These are phyloP conservation scores for Spongilla lacustris DNA, from an alignment of 37 sponge, comb jelly and placozoan species.

Conservation along the genomic window DNA sequence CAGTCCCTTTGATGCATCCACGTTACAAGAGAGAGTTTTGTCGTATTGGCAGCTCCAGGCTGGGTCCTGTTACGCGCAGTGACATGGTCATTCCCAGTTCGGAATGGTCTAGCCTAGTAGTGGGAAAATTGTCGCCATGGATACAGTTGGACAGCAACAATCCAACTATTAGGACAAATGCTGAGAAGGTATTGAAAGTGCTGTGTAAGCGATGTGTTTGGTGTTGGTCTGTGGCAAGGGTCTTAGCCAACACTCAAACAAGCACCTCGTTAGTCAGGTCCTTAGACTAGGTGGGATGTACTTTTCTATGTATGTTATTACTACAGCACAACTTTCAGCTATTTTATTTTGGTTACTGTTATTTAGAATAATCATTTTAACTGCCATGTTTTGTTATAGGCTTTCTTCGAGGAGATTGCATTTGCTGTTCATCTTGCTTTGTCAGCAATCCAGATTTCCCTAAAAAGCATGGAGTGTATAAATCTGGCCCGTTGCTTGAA, in stretches of 20 bases:
- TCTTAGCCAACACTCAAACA: too few species aligned
- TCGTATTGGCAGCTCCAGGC: not conserved
- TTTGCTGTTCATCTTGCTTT: slow-evolving; percentile 53
- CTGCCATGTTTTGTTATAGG: slow-evolving; percentile 18
- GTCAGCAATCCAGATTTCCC: slow-evolving; percentile 47
- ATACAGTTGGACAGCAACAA: slow-evolving; percentile 75
- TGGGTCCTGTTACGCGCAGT: slow-evolving; percentile 79
- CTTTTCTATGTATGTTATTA: too few species aligned
- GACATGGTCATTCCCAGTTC: slow-evolving; percentile 62
- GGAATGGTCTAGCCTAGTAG: slow-evolving; percentile 80
- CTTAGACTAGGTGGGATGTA: too few species aligned
- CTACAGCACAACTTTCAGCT: too few species aligned
- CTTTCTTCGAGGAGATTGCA: slow-evolving; percentile 47
- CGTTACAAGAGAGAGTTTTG: slow-evolving; percentile 75
- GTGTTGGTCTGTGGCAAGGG: too few species aligned
- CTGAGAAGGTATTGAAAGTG: slow-evolving; percentile 70
- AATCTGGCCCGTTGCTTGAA: slow-evolving; percentile 54
- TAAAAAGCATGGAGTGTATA: slow-evolving; percentile 31
- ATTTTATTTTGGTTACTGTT: too few species aligned
- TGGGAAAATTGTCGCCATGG: slow-evolving; percentile 94
- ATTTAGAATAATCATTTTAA: too few species aligned
- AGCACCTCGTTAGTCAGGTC: too few species aligned
- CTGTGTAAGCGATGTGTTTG: too few species aligned
- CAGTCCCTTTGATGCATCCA: slow-evolving; percentile 78
- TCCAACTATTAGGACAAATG: slow-evolving; percentile 41